A percentile compares a stretch with the other conserved stretches of the same genome.
phyloP scores from a whole-genome alignment of 2,113 vertebrate genomes.

The Ceuthmochares aereus region DNA sequence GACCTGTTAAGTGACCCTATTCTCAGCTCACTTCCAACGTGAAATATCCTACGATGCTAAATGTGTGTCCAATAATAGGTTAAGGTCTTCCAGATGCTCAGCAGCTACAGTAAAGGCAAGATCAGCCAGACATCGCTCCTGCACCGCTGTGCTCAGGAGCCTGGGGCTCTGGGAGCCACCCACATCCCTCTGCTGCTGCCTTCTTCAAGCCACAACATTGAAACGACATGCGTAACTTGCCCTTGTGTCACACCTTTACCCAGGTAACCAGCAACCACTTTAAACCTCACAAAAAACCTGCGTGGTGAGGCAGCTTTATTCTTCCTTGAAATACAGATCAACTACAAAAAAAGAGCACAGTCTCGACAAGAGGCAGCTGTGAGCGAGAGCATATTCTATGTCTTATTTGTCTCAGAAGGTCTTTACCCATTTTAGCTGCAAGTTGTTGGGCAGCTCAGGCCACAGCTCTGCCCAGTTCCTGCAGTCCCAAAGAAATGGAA shows the following conservation, averaged over 20 bases:
- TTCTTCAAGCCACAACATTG: fast-evolving
- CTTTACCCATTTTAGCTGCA: background rate
- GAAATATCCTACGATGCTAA: background rate
- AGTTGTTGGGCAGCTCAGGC: background rate
- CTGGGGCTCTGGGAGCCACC: background rate
- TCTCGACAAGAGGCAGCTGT: background rate
- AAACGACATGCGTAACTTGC: background rate
- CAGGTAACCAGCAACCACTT: background rate
- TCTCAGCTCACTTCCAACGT: background rate
- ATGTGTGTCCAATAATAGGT: fast-evolving
- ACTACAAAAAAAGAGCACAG: background rate
- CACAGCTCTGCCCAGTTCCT: background rate
- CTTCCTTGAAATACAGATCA: background rate
- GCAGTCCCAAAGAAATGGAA: background rate
- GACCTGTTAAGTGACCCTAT: background rate
- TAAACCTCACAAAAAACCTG: background rate
- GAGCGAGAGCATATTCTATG: background rate
- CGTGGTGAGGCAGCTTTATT: background rate
- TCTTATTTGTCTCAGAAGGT: background rate
- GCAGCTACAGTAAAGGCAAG: background rate
- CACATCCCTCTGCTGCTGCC: background rate
- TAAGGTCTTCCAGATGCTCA: background rate
- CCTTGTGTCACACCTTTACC: background rate
- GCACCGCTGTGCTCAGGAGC: background rate
- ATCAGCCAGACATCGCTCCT: background rate